Evolutionary conservation across 2,113 vertebrate genomes (phyloP).

Genomic region (Corythoichthys haematopterus): DNA sequence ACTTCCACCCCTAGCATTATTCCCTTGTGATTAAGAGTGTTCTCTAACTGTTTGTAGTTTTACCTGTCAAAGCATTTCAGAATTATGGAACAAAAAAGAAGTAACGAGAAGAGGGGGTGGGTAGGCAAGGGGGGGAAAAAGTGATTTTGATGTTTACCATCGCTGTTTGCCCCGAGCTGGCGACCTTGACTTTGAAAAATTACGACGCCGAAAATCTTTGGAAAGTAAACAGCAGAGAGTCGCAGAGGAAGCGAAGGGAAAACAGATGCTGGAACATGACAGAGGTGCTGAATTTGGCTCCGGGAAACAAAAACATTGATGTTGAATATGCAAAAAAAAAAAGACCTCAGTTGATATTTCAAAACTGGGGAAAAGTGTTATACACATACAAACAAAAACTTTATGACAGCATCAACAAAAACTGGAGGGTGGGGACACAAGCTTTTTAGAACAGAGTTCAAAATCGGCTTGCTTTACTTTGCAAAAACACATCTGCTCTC

Average conservation of each 20-base stretch:
- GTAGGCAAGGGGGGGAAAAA: background rate
- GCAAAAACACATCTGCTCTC: background rate
- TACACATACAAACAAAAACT: slow-evolving; percentile 11
- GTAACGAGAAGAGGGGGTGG: background rate
- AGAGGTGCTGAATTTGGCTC: slow-evolving; percentile 32
- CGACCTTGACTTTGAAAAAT: slow-evolving; percentile 50
- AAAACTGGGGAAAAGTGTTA: slow-evolving; percentile 10
- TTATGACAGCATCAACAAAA: slow-evolving; percentile 9
- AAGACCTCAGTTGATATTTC: slow-evolving; percentile 7
- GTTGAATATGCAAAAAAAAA: slow-evolving; percentile 12
- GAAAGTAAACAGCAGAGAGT: slow-evolving; percentile 45
- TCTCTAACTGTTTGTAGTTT: slow-evolving; percentile 48
- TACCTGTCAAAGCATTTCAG: slow-evolving; percentile 39
- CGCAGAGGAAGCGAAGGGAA: slow-evolving; percentile 15
- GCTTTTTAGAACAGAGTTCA: background rate
- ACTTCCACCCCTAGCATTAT: slow-evolving; percentile 43
- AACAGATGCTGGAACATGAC: slow-evolving; percentile 34
- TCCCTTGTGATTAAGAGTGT: slow-evolving; percentile 55
- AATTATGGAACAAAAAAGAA: slow-evolving; percentile 2
- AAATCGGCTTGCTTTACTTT: background rate
- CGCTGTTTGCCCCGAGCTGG: slow-evolving; percentile 37
- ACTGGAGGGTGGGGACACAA: background rate
- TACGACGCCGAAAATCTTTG: slow-evolving; percentile 34
- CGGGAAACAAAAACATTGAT: slow-evolving; percentile 8
- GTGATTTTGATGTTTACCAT: slow-evolving; percentile 45